Evolutionary conservation across 2,797 vertebrate genomes (phyloP).

Genomic region (Lepidocolaptes lacrymiger): DNA sequence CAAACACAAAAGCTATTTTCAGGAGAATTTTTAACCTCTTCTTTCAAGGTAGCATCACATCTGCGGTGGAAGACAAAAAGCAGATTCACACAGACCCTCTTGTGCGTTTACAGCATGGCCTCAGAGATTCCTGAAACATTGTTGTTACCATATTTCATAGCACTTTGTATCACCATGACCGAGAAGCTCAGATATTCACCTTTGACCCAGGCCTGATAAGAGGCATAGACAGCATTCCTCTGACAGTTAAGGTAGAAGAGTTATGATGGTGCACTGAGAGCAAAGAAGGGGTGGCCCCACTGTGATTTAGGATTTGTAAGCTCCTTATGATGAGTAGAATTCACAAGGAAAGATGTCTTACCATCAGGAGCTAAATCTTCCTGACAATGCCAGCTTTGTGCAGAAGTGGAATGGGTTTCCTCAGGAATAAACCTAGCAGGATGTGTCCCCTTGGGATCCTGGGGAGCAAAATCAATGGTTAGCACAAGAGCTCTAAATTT

Average conservation of each 20-base stretch:
- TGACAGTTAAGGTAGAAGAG: constrained; percentile 60
- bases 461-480: constrained; percentile 27
- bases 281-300: constrained; percentile 22
- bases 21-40: neutral
- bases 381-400: constrained; percentile 33
- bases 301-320: constrained; percentile 59
- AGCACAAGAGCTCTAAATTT: constrained; percentile 50
- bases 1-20: neutral
- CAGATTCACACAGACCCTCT: neutral
- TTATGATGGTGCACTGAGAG: constrained; percentile 26
- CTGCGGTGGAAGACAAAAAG: neutral
- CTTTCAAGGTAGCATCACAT: neutral
- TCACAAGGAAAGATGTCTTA: constrained; percentile 50
- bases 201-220: constrained; percentile 52
- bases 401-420: constrained; percentile 10
- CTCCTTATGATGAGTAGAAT: constrained; percentile 65
- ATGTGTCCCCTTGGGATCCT: constrained; percentile 14
- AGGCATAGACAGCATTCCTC: constrained; percentile 64
- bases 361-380: constrained; percentile 45
- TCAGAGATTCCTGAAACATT: constrained; percentile 1
- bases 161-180: constrained; percentile 28
- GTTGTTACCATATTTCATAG: constrained; percentile 51
- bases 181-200: constrained; percentile 50
- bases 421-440: constrained; percentile 43
- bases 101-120: neutral